Evolutionary conservation across 2,113 vertebrate species (phyloP), one percentile per base, ranked within the genome.

Genomic region (Podiceps cristatus): DNA sequence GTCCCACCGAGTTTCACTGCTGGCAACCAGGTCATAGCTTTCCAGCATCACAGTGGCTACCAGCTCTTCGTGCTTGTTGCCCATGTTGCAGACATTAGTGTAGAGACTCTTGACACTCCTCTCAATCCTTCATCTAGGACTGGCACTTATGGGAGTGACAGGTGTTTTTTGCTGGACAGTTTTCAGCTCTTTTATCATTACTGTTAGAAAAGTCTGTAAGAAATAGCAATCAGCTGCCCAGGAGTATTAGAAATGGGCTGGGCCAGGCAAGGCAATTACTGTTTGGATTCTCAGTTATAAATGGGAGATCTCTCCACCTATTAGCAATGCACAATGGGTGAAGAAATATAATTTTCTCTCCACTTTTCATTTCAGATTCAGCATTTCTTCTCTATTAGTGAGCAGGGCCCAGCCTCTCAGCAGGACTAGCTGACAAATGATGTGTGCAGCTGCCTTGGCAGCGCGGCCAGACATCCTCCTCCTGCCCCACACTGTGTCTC

Each of bases 381-480:
- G 63, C 42, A 42, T 69, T 77, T n/a, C 68, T 62, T 33, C 35
- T 76, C 58, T 52, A 2, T 52, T 10, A 72, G 44, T 3, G 25
- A 68, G n/a, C 49, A 33, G 33, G 18, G 60, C 33, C 40, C 8
- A 8, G 24, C 9, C 58, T 29, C 33, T 53, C 2, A 0, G 10
- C 6, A 1, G 78, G 14, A 16, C 78, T 28, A 29, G 19, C 27
- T 90, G 82, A 53, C 14, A 67, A 75, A 44, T 13, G 42, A 22
- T 24, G 2, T 0, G 1, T 31, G 33, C 35, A 63, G 77, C 4
- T 12, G 5, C 22, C 23, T 10, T 73, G 80, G 59, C 59, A 92
- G 59, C 0, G 0, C 1, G 7, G 17, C 53, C 68, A 92, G 23
- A 19, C 22, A 33, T 49, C 24, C 53, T 55, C 28, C 47, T 0